phyloP scores from a whole-genome alignment of 2,888 invertebrate genomes.

The Blastobasis lacticolella region DNA sequence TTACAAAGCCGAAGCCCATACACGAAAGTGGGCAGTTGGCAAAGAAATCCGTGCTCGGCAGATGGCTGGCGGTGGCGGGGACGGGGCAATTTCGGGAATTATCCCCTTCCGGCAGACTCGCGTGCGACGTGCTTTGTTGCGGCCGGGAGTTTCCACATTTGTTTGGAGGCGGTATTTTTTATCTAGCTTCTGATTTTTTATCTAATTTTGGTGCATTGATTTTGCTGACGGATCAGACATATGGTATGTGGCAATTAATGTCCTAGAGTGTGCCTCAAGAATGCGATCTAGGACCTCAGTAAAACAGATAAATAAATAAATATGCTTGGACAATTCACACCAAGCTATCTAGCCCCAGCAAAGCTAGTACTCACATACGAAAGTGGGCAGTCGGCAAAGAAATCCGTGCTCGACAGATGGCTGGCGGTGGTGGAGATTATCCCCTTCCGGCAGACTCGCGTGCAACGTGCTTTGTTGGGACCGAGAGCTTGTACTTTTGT shows the following conservation, averaged over 20 bases:
- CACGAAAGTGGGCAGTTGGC: slow-evolving; percentile 1
- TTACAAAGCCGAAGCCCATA: too few relatives aligned
- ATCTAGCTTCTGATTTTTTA: slow-evolving; percentile 10
- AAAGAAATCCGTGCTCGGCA: slow-evolving; percentile 4
- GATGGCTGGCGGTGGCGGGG: slow-evolving; percentile 6
- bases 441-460: slow-evolving; percentile 10
- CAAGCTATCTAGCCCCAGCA: too few relatives aligned
- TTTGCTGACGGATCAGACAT: too few relatives aligned
- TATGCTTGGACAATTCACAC: too few relatives aligned
- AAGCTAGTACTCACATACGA: neutral
- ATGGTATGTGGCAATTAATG: too few relatives aligned
- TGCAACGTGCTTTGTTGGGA: slow-evolving; percentile 16
- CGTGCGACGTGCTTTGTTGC: slow-evolving; percentile 16
- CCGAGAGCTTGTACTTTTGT: slow-evolving; percentile 16
- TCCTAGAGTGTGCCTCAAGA: neutral
- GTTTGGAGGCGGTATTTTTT: slow-evolving; percentile 12
- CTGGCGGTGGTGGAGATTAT: slow-evolving; percentile 5
- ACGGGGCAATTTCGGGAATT: slow-evolving; percentile 9
- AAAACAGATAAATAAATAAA: too few relatives aligned
- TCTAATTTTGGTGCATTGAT: neutral
- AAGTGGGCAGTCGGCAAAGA: slow-evolving; percentile 4
- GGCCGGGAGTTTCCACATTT: slow-evolving; percentile 16
- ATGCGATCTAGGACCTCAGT: neutral
- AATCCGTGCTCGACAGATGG: slow-evolving; percentile 6
- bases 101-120: slow-evolving; percentile 8